Base-by-base conservation (phyloP, 2,888 invertebrate genomes). In the Apamea sordens region DNA sequence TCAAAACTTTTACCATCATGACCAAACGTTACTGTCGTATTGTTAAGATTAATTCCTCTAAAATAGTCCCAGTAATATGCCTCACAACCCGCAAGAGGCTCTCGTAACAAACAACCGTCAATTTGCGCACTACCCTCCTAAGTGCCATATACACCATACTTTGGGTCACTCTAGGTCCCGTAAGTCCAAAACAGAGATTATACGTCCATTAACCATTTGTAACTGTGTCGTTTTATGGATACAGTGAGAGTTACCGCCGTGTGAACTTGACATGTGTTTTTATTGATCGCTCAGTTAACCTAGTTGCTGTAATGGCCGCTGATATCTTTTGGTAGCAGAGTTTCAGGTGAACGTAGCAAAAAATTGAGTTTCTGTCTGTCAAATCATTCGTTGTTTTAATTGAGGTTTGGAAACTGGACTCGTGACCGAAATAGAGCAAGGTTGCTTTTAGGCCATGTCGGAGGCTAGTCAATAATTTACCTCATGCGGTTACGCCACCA, bases 251-350 rank as follows among this genome's bases (percentile, higher is more conserved):
- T 85, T 68, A 74, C 61, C 73, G 85, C 61, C 59, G 56, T 86
- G 79, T 84, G 84, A 87, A 87, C 80, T 87, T 87, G 88, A 84
- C 80, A 83, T 65, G 24, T 82, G 87, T 63, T 70, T 47, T 36
- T 83, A 83, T 83, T 83, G 83, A 86, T 83, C 83, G 77, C 13
- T 13, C 50, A 61, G 64, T 68, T 86, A 83, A 73, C 77, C 86
- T 64, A 65, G 72, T 69, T 69, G 61, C 15, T 68, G 44, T 73
- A 70, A 70, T 70, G 36, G 44, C 61, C 28, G 1, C 7, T 50
- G 32, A 50, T 84, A 79, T 84, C 69, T 28, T 15, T 28, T 59
- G 50, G 8, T 28, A 71, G 24, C 36, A 6, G 65, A 53, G 21
- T 61, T 80, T 28, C 15, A 70, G 59, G n/a, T 56, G 24, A 50